Percentiles rank a stretch among this genome's conserved stretches.
These are phyloP conservation scores for Parapristionchus giblindavisi DNA, from an alignment of 2,888 invertebrate genomes.

Conservation along the genomic window DNA sequence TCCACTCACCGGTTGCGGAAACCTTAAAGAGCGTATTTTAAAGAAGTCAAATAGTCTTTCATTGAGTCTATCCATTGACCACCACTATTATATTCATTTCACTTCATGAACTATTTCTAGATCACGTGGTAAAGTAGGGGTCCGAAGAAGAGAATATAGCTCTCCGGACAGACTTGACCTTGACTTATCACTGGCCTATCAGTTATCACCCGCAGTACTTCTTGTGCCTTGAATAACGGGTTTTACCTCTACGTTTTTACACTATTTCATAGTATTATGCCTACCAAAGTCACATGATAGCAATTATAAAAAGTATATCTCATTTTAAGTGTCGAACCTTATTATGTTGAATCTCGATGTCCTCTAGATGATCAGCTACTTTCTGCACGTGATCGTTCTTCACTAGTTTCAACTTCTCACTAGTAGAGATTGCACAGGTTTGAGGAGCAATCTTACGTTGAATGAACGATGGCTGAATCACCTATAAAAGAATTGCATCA, in stretches of 20 bases:
- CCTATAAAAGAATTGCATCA: not conserved
- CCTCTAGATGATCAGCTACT: constrained; percentile 6
- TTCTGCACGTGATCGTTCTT: constrained; percentile 49
- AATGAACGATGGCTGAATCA: constrained; percentile 30
- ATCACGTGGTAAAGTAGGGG: too few relatives aligned
- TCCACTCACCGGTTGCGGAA: not conserved
- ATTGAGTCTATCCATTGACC: not conserved
- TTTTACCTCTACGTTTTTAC: too few relatives aligned
- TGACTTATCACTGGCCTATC: too few relatives aligned
- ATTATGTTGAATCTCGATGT: not conserved
- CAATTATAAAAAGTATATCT: too few relatives aligned
- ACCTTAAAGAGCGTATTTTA: not conserved
- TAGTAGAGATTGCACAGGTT: constrained; percentile 53
- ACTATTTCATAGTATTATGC: too few relatives aligned
- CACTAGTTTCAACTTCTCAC: constrained; percentile 49
- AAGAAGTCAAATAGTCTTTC: not conserved
- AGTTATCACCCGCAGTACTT: too few relatives aligned
- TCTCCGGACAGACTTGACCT: too few relatives aligned
- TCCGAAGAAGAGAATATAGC: too few relatives aligned
- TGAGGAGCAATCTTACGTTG: constrained; percentile 53
- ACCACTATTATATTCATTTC: not conserved
- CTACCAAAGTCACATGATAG: too few relatives aligned
- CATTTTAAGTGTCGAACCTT: too few relatives aligned
- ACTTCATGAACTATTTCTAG: not conserved
- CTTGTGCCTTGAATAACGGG: too few relatives aligned